Base-by-base conservation (phyloP, 2,888 invertebrate genomes). In the Oegoconia quadripuncta region DNA sequence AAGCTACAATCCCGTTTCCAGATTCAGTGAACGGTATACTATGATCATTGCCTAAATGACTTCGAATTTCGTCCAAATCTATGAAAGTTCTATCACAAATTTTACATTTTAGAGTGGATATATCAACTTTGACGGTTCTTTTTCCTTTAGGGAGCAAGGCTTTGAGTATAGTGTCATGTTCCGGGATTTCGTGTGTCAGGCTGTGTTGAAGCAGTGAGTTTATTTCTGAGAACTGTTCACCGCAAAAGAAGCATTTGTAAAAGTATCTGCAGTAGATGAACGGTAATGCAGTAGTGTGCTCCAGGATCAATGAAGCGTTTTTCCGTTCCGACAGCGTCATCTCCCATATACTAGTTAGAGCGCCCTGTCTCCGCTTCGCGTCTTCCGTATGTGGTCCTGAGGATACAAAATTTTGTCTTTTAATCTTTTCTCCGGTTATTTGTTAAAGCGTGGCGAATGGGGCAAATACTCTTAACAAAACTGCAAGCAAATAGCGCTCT, bases 191-290 rank as follows among this genome's bases (percentile, higher is more conserved):
- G 34, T 80, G 81, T 0, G 50, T 48, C 0, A 46, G 4, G 1
- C 64, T 74, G 40, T 81, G 81, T 25, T 61, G 48, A 0, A 81
- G 50, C 0, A 80, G 51, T 0, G 51, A 38, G 12, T 60, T 66
- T 14, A 81, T 64, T 38, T 80, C 76, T 0, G 69, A 52, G 37
- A 63, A 71, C 11, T 73, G 69, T 48, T 78, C 65, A 8, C 57
- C 58, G 38, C 80, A 80, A 51, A 66, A 80, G 55, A 81, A 80
- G 37, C 81, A 81, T 48, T 79, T 78, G 54, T 74, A 80, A 54
- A 60, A 75, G 41, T 77, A 75, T 52, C 77, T 52, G 50, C 77
- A 77, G 57, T 77, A 79, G 8, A 78, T 63, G 50, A 81, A 81
- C 0, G 81, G 81, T 29, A 37, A 58, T 0, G 57, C 71, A 8